Evolutionary conservation across 2,888 invertebrate species (phyloP), one percentile per base, ranked within the genome.

Genomic region (Drosophila conformis): DNA sequence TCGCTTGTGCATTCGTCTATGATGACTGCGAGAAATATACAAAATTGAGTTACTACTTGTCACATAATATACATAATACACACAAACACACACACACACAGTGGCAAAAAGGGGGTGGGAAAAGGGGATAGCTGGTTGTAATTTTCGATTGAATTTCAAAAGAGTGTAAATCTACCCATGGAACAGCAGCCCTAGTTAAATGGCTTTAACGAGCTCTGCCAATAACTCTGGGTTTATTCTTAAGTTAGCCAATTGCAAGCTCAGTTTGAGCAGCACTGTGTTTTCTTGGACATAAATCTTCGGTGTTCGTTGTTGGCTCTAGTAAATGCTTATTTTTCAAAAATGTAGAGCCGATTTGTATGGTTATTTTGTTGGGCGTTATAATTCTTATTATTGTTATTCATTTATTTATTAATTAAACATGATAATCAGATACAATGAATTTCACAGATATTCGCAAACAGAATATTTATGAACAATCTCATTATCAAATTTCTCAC

Each of bases 1-100:
- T 52, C 29, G 35, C 49, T 63, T 68, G 63, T 68, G 72, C 67
- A 71, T 68, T 76, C 70, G 61, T 58, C 60, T 66, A 58, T 36
- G 66, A 61, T 75, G 68, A 76, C 67, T 40, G 18, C 27, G 48
- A 59, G 31, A 53, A 71, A 58, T 58, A 35, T 40, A 31, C 42
- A 10, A 31, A 65, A 66, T 66, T 66, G 29, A 64, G 40, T 42
- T 64, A 21, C 65, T 5, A 2, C 33, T 13, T 51, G 64, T 18
- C 64, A 49, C 62, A 46, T 8, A 15, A 33, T 11, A 33, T 4
- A 11, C 33, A 33, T 33, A 33, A 33, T 11, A 33, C 65, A 49
- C 62, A 46, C 7, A 15, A 46, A 13, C 21, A 21, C 3, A 42
- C n/a, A n/a, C 25, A 18, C n/a, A 40, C n/a, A 4, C 40, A 40